Conservation (phyloP, 2,888 invertebrate species). For the Pocota personata region DNA sequence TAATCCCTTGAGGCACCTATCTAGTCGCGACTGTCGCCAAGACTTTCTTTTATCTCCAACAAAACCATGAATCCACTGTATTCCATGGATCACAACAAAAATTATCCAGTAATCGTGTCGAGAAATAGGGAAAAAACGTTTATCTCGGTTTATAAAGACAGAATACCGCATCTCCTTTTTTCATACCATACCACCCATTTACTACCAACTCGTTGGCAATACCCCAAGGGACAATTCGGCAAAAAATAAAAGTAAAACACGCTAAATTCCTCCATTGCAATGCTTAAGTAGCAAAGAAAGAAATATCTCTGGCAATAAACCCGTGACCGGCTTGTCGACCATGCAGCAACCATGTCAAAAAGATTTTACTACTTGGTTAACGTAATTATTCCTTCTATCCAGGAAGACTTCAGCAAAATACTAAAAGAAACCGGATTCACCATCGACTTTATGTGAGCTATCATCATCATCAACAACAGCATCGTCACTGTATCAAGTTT, state of each 20-base stretch:
- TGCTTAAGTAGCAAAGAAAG: background rate
- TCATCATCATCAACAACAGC: background rate
- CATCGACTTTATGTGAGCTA: background rate
- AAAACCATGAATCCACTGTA: background rate
- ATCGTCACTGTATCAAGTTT: background rate
- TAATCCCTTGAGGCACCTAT: background rate
- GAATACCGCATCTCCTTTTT: background rate
- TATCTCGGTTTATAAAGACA: background rate
- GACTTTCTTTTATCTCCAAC: background rate
- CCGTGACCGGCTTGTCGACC: slow-evolving; percentile 20
- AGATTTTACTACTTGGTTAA: slow-evolving; percentile 22
- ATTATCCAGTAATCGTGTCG: background rate
- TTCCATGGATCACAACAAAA: background rate
- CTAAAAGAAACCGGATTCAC: background rate
- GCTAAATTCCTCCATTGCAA: background rate
- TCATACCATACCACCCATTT: background rate
- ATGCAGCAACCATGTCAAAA: slow-evolving; percentile 31
- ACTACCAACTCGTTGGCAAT: background rate
- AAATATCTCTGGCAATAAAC: background rate
- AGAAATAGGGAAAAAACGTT: background rate
- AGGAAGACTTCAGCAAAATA: slow-evolving; percentile 1
- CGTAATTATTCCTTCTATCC: slow-evolving; percentile 9
- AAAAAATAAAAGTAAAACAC: background rate
- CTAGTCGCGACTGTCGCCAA: background rate
- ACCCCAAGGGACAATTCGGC: slow-evolving; percentile 4